Evolutionary conservation across 2,113 vertebrate genomes (phyloP), one percentile per base, ranked within the genome.

Genomic region (Centropristis striata): DNA sequence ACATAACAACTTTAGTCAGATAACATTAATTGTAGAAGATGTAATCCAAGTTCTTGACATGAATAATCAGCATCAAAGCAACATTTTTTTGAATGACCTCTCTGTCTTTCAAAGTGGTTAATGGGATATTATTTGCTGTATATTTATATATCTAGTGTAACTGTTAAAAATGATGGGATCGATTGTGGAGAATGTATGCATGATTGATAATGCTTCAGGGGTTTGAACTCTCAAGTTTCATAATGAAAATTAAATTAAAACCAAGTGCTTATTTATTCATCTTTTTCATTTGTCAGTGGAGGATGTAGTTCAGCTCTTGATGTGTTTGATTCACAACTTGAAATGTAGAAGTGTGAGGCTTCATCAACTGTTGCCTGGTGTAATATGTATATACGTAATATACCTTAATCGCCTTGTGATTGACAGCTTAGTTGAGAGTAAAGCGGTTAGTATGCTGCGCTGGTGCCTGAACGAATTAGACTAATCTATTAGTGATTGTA

Each of bases 401-500:
- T 18, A 36, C 50, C 12, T 8, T 49, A 64, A 65, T 12, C 37
- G 41, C 8, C 9, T 5, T 0, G 15, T 58, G 67, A 65, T 28
- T 58, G 67, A 58, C 53, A 54, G 47, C 36, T 60, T 14, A 15
- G 60, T 20, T n/a, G 25, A 25, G 25, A 46, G 27, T 10, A 4
- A 21, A 37, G 60, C 23, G 4, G 59, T 66, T 20, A 13, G 21
- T 50, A 44, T 49, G 41, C 42, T 10, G 49, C 4, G 32, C 25
- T 12, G 14, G 23, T 60, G 75, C 54, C 64, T 6, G 46, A 36
- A 41, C 14, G 25, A 60, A 69, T 80, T 36, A 50, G 6, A 61
- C 54, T 75, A 37, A 57, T 81, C n/a, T 42, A 57, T 63, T 57
- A 51, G 12, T 71, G 25, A 76, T 27, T 11, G 49, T 5, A 13